Evolutionary conservation across 2,888 invertebrate species (phyloP).

Genomic region (Teinopalpus imperialis): DNA sequence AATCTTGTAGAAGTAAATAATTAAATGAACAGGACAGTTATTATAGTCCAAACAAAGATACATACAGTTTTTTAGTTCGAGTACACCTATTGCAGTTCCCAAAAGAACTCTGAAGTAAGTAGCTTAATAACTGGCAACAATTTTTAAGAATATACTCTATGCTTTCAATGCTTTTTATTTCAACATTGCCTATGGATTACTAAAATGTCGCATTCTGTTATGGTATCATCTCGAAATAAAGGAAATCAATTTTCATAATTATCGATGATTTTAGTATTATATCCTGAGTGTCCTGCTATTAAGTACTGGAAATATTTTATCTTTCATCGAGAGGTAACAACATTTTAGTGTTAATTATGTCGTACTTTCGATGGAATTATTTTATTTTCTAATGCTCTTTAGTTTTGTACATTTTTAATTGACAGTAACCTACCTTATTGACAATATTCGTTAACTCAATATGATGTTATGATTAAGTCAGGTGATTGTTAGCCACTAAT

Average conservation of each 20-base stretch:
- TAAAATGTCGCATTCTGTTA: constrained; percentile 80
- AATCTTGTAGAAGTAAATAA: no score
- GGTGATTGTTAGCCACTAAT: background rate
- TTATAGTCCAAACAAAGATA: no score
- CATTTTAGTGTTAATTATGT: constrained; percentile 29
- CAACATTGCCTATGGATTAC: constrained; percentile 50
- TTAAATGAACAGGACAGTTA: no score
- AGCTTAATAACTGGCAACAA: background rate
- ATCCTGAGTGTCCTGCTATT: constrained; percentile 39
- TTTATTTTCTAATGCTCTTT: constrained; percentile 42
- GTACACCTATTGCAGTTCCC: no score
- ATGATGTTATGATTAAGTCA: constrained; percentile 3
- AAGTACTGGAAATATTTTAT: constrained; percentile 39
- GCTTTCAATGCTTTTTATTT: constrained; percentile 4
- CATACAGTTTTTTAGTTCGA: no score
- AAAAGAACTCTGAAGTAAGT: no score
- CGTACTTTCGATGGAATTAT: constrained; percentile 37
- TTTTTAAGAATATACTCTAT: background rate
- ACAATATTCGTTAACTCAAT: constrained; percentile 3
- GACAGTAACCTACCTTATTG: constrained; percentile 26
- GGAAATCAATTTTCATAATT: constrained; percentile 60
- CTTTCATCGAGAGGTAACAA: constrained; percentile 38
- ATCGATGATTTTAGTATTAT: constrained; percentile 48
- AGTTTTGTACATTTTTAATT: constrained; percentile 36
- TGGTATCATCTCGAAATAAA: constrained; percentile 67